A percentile compares a stretch with the other conserved stretches of the same genome.
These are phyloP conservation scores for Hydrochoerus hydrochaeris DNA, from an alignment of 2,113 vertebrate genomes.

Conservation along the genomic window DNA sequence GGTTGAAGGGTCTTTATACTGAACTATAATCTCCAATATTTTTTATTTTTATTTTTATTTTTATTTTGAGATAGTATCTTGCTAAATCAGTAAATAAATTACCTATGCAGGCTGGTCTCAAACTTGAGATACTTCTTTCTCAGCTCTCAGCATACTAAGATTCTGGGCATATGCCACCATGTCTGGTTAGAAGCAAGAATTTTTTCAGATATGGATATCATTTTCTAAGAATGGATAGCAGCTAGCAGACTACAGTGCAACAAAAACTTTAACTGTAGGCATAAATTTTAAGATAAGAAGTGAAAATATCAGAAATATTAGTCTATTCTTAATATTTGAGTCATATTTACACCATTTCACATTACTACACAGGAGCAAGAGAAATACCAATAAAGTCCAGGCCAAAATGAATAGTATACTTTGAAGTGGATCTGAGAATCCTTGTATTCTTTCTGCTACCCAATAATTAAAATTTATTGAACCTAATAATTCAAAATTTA, in stretches of 20 bases:
- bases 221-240: slow-evolving; percentile 49
- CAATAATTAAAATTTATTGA: slow-evolving; percentile 1
- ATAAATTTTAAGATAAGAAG: slow-evolving; percentile 35
- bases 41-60: background rate
- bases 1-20: background rate
- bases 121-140: background rate
- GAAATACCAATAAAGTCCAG: slow-evolving; percentile 26
- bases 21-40: background rate
- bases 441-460: slow-evolving; percentile 8
- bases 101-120: background rate
- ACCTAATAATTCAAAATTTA: background rate
- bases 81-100: background rate
- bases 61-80: background rate
- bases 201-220: slow-evolving; percentile 1
- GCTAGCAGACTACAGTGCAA: slow-evolving; percentile 25
- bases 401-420: background rate
- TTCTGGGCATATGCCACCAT: background rate
- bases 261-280: slow-evolving; percentile 9
- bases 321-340: background rate
- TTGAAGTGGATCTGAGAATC: slow-evolving; percentile 33
- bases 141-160: background rate
- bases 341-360: background rate
- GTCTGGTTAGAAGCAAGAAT: background rate
- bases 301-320: background rate
- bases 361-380: background rate